Base-by-base conservation (phyloP, 2,888 invertebrate genomes). In the Vannuccia rotundouncinata region DNA sequence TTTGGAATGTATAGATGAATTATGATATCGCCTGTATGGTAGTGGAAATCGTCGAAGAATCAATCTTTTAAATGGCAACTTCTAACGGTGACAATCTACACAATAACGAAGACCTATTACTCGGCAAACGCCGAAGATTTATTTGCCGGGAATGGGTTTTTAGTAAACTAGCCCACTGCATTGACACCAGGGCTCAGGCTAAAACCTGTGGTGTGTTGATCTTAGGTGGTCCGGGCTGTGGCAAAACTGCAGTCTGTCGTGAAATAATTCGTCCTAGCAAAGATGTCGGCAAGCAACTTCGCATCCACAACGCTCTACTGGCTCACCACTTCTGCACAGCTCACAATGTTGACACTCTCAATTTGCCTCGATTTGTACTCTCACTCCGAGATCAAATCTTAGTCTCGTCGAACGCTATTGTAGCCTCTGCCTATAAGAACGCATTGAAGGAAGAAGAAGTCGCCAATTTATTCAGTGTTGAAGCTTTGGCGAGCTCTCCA, bases 101-200 rank as follows among this genome's bases (percentile, higher is more conserved):
- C 45, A 45, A 45, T 45, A 17, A 66, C 13, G 66, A 66, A 22
- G 66, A 66, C 25, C 25, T 66, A 13, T 13, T 66, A 13, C 22
- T 66, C 25, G 5, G 66, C 22, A 5, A 66, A 13, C 10, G 78
- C 29, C 31, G 78, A 1, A 13, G 22, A 5, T 94, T 95, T 89
- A 94, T 92, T 90, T 94, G 94, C 86, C 91, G 96, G 5, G 96
- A 97, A 88, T 97, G 96, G 96, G 94, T 94, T 1, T 94, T 96
- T 85, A 93, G 94, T 89, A 96, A 97, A 89, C 91, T 97, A 59
- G 92, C 93, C 0, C 93, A 95, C 84, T 95, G 95, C 84, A 88
- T 97, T 84, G 95, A 97, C 85, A 94, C 94, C 88, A 89, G 95
- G 81, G 92, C 93, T 0, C 85, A 86, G 2, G 85, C 88, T 79